Evolutionary conservation across 1,140 invertebrate genomes (phyloP).

Genomic region (Hetaerina americana): DNA sequence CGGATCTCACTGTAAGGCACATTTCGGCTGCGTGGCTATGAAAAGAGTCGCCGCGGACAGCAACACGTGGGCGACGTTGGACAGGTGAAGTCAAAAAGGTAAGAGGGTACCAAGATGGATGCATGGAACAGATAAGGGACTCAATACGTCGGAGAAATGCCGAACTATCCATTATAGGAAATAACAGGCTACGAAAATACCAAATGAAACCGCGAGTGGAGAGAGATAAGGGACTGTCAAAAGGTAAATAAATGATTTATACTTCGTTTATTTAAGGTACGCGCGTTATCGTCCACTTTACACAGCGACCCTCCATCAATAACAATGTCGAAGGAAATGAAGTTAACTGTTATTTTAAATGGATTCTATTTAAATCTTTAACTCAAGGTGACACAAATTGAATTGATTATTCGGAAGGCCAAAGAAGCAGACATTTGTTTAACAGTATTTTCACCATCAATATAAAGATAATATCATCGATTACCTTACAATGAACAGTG

Average conservation of each 20-base stretch:
- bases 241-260: conserved; percentile 1
- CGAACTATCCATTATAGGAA: not conserved
- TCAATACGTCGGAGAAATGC: not conserved
- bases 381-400: not conserved
- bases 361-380: not conserved
- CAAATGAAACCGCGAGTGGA: not conserved
- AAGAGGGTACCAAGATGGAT: not conserved
- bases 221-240: not conserved
- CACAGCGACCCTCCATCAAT: not conserved
- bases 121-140: not conserved
- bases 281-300: not conserved
- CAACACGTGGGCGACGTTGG: not conserved
- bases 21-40: not conserved
- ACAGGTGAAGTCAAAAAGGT: not conserved
- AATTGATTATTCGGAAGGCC: not conserved
- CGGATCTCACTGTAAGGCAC: not conserved
- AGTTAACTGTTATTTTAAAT: not conserved
- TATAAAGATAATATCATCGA: not conserved
- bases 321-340: not conserved
- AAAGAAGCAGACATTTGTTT: not conserved
- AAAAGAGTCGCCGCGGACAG: not conserved
- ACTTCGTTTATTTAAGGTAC: not conserved
- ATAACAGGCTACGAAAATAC: not conserved
- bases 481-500: too few species aligned
- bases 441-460: not conserved